Evolutionary conservation across 2,797 vertebrate genomes (phyloP), one percentile per base, ranked within the genome.

Genomic region (Xenopus petersii): DNA sequence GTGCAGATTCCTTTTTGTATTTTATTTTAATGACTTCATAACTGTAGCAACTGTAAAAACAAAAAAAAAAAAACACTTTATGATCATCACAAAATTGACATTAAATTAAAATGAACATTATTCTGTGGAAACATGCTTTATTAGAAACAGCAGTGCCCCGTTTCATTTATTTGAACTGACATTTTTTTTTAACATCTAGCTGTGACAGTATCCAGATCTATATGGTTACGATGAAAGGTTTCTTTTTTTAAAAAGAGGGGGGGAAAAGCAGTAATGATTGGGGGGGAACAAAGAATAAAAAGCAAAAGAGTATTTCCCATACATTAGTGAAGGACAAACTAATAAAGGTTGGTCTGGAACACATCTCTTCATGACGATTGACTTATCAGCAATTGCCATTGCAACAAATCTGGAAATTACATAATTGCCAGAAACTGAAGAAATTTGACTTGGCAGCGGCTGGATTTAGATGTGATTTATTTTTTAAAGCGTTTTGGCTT

Each of bases 391-490:
- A 90, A 90, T 86, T 86, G 86, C 86, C 86, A 81, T 87, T 88
- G 85, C 81, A 90, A 85, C 86, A 87, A 87, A 89, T 88, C 84
- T 93, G 89, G 89, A 93, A 93, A 92, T 89, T 90, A 93, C 88
- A 91, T 91, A 91, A 91, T 92, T 90, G 90, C 89, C 85, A 91
- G 87, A 93, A 92, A 91, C 86, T 83, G 79, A 84, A 89, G 88
- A 89, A 93, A 91, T 93, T 94, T 94, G 84, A 86, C 89, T 93
- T 94, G 92, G 92, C 92, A 89, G 86, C 83, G 81, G 67, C 81
- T 81, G 81, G 79, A 82, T 85, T 80, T 89, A 86, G 89, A 84
- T 89, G 89, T 86, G 84, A 91, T 93, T 94, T 93, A 91, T 94
- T 94, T 21, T 91, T 51, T 60, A 91, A 92, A 91, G 86, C 91